phyloP scores from a whole-genome alignment of 2,888 invertebrate species.

The Pomacea canaliculata region DNA sequence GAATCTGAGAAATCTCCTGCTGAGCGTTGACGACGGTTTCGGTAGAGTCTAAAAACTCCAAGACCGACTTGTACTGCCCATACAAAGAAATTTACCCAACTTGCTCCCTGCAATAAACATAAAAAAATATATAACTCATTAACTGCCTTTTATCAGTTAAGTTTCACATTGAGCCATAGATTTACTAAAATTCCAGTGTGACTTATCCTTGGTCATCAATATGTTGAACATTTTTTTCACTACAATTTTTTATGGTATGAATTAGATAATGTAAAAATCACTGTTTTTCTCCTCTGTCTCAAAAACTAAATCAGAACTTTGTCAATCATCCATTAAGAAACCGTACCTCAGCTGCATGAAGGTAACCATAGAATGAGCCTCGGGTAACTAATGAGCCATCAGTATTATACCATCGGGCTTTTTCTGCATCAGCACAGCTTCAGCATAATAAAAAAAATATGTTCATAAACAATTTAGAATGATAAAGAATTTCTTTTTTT shows the following conservation, averaged over 20 bases:
- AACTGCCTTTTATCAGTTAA: neutral
- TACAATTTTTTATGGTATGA: too few relatives aligned
- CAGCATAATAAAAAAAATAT: neutral
- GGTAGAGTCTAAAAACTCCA: constrained; percentile 44
- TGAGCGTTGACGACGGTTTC: constrained; percentile 46
- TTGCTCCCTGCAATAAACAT: constrained; percentile 38
- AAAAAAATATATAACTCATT: neutral
- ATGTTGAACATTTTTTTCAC: too few relatives aligned
- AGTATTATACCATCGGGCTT: constrained; percentile 20
- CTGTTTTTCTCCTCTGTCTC: too few relatives aligned
- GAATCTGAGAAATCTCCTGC: constrained; percentile 25
- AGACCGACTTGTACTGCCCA: constrained; percentile 47
- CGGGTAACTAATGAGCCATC: constrained; percentile 5
- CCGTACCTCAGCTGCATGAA: constrained; percentile 36
- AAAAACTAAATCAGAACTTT: neutral
- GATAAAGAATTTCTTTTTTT: too few relatives aligned
- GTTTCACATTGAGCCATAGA: too few relatives aligned
- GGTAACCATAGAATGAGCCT: constrained; percentile 27
- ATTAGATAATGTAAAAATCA: too few relatives aligned
- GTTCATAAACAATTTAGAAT: neutral
- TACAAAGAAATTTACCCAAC: constrained; percentile 46
- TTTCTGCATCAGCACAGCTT: constrained; percentile 34
- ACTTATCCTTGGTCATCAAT: too few relatives aligned
- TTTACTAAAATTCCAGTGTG: too few relatives aligned
- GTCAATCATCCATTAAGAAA: neutral